Conservation (phyloP, 2,113 vertebrate species). For the Chaetura pelagica region DNA sequence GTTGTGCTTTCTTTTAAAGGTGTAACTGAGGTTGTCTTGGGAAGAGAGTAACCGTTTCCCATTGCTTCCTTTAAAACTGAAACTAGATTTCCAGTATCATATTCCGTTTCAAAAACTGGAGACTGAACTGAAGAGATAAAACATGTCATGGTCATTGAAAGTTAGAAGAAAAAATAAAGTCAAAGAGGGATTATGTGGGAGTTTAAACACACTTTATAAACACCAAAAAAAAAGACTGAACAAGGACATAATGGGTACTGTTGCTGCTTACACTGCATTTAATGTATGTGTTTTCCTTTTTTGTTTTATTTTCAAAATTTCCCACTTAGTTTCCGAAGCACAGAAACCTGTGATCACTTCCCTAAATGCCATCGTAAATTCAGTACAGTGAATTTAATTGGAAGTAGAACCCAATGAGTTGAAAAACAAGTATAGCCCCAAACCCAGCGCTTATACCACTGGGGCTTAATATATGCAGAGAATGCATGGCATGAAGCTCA, state of each 20-base stretch:
- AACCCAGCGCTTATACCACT: background rate
- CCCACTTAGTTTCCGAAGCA: background rate
- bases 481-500: background rate
- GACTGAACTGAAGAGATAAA: background rate
- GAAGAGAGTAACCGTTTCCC: background rate
- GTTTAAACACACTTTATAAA: background rate
- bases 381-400: background rate
- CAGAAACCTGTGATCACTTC: background rate
- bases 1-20: background rate
- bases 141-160: background rate
- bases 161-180: background rate
- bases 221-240: background rate
- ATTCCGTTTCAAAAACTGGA: background rate
- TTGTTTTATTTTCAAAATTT: background rate
- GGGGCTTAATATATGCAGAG: background rate
- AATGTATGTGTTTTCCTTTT: background rate
- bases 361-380: background rate
- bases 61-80: background rate
- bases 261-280: background rate
- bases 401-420: background rate
- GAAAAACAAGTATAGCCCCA: background rate
- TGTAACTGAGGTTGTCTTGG: background rate
- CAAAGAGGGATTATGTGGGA: background rate
- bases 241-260: background rate
- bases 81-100: background rate